These are phyloP conservation scores for Tapirus terrestris DNA, from an alignment of 2,113 vertebrate species.

Conservation along the genomic window DNA sequence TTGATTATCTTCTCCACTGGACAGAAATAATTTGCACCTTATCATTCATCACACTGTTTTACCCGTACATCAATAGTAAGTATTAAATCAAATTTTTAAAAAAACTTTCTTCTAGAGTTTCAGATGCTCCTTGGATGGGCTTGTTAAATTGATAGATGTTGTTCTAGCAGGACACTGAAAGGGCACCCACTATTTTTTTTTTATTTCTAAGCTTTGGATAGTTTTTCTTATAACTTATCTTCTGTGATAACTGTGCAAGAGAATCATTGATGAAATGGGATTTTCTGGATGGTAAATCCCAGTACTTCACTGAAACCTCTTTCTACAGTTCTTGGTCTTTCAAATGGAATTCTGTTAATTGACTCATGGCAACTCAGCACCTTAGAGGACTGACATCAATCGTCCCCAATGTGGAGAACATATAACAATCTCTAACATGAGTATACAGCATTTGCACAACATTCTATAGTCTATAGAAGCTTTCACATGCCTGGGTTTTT, in stretches of 20 bases:
- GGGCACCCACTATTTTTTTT: fast-evolving
- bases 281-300: background rate
- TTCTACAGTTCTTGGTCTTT: background rate
- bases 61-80: fast-evolving
- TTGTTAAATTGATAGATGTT: background rate
- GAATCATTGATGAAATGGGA: background rate
- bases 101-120: background rate
- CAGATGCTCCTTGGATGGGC: background rate
- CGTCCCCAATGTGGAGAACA: fast-evolving
- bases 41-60: background rate
- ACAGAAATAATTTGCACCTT: background rate
- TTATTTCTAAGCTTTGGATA: background rate
- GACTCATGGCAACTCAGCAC: background rate
- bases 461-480: background rate
- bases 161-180: background rate
- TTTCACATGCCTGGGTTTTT: fast-evolving
- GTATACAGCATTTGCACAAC: fast-evolving
- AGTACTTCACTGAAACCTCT: background rate
- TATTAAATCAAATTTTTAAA: background rate
- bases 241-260: background rate
- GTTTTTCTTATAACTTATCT: background rate
- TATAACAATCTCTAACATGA: fast-evolving
- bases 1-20: background rate
- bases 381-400: fast-evolving
- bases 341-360: background rate